A percentile compares a stretch with the other conserved stretches of the same genome.
These are phyloP conservation scores for Orthosia gracilis DNA, from an alignment of 2,888 invertebrate species.

Conservation along the genomic window DNA sequence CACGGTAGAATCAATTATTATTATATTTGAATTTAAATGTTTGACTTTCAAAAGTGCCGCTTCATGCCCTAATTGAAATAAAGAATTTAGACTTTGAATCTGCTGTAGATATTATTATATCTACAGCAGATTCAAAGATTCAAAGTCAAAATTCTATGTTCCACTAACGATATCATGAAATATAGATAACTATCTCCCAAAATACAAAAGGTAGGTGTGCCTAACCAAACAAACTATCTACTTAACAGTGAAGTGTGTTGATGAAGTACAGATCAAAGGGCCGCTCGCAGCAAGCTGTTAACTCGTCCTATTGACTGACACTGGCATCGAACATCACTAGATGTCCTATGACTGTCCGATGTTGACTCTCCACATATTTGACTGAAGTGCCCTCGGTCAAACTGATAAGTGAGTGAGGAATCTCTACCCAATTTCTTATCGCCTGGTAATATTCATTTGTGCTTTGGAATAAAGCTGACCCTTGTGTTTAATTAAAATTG, in stretches of 20 bases:
- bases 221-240: constrained; percentile 41
- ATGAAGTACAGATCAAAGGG: constrained; percentile 63
- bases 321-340: constrained; percentile 51
- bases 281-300: constrained; percentile 55
- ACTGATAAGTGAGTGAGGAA: constrained; percentile 48
- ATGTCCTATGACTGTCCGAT: constrained; percentile 49
- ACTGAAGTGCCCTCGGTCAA: constrained; percentile 45
- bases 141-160: too few species aligned
- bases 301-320: constrained; percentile 59
- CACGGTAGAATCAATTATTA: too few species aligned
- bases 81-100: too few species aligned
- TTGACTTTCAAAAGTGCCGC: too few species aligned
- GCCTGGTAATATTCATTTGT: constrained; percentile 41
- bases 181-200: neutral
- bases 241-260: constrained; percentile 48
- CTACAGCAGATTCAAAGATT: too few species aligned
- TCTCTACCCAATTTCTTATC: constrained; percentile 37
- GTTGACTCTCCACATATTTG: constrained; percentile 57
- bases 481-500: constrained; percentile 6
- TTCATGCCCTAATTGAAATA: too few species aligned
- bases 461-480: neutral
- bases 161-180: neutral
- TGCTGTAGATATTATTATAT: neutral
- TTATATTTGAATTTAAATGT: too few species aligned
- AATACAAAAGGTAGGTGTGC: constrained; percentile 18